phyloP scores from a whole-genome alignment of 1,140 invertebrate genomes.

The Drosophila bocqueti region DNA sequence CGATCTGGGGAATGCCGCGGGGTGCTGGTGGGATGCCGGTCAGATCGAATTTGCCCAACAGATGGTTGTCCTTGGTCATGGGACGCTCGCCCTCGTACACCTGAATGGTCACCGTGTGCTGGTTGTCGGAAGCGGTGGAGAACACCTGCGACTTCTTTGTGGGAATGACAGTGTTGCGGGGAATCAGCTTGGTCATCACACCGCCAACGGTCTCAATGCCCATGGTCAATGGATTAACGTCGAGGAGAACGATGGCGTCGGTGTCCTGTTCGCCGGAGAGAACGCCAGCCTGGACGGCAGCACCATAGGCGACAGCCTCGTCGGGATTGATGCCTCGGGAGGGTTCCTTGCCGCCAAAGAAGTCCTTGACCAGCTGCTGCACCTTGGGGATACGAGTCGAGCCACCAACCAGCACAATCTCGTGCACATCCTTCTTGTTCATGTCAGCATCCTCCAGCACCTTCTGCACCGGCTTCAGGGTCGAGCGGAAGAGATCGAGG shows the following conservation, averaged over 20 bases:
- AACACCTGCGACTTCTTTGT: constrained; percentile 99
- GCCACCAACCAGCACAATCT: constrained; percentile 99
- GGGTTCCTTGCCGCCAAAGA: constrained; percentile 99
- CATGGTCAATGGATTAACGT: constrained; percentile 99
- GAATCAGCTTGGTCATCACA: constrained; percentile 99
- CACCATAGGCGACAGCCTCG: constrained; percentile 99
- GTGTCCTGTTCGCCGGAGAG: constrained; percentile 96
- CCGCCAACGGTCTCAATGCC: constrained; percentile 99
- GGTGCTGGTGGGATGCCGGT: constrained; percentile 99
- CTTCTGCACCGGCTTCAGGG: constrained; percentile 99
- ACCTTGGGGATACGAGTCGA: constrained; percentile 99
- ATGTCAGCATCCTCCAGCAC: constrained; percentile 99
- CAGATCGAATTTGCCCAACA: constrained; percentile 98
- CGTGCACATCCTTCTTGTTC: constrained; percentile 99
- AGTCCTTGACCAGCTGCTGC: constrained; percentile 99
- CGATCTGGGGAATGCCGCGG: constrained; percentile 99
- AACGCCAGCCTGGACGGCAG: constrained; percentile 98
- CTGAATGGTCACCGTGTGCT: constrained; percentile 99
- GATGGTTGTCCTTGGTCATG: constrained; percentile 99
- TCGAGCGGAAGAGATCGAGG: constrained; percentile 99
- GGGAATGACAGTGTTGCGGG: constrained; percentile 99
- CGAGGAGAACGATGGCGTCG: constrained; percentile 97
- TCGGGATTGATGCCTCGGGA: constrained; percentile 99
- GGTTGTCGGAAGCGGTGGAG: constrained; percentile 99
- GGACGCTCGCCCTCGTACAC: constrained; percentile 99